phyloP scores from a whole-genome alignment of 2,888 invertebrate species.

The Linnaemya vulpina region DNA sequence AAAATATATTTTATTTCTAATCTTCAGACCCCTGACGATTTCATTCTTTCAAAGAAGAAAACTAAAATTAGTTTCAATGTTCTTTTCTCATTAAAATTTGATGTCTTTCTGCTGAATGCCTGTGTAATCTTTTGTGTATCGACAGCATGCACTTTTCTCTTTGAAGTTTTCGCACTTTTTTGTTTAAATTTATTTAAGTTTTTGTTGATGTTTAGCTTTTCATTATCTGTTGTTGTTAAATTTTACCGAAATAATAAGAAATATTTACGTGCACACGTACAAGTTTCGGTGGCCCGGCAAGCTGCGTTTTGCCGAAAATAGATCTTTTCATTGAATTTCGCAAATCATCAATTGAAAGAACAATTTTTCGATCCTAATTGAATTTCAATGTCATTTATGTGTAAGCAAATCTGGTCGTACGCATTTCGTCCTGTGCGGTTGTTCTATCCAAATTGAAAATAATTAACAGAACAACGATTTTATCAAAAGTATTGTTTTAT shows the following conservation, averaged over 20 bases:
- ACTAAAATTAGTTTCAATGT: constrained; percentile 29
- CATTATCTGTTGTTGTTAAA: neutral
- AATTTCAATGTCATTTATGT: too few relatives aligned
- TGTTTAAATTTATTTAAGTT: constrained; percentile 31
- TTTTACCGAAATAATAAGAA: neutral
- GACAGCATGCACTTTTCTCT: constrained; percentile 62
- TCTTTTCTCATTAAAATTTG: constrained; percentile 52
- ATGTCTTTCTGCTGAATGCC: constrained; percentile 59
- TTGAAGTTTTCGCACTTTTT: constrained; percentile 75
- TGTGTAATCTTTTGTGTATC: constrained; percentile 49
- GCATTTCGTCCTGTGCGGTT: too few relatives aligned
- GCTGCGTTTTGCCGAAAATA: too few relatives aligned
- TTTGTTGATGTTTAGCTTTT: constrained; percentile 51
- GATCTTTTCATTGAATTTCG: too few relatives aligned
- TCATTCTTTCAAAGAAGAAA: constrained; percentile 9
- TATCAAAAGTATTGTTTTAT: too few relatives aligned
- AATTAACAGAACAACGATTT: too few relatives aligned
- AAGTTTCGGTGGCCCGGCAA: too few relatives aligned
- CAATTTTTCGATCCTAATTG: too few relatives aligned
- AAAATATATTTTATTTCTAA: too few relatives aligned
- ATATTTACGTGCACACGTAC: neutral
- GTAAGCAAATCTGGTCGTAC: too few relatives aligned
- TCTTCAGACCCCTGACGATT: neutral
- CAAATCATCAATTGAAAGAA: too few relatives aligned
- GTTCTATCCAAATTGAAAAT: too few relatives aligned